Evolutionary conservation across 92 coral and sea anemone species (phyloP), one percentile per base, ranked within the genome.

Genomic region (Paragorgia papillata): DNA sequence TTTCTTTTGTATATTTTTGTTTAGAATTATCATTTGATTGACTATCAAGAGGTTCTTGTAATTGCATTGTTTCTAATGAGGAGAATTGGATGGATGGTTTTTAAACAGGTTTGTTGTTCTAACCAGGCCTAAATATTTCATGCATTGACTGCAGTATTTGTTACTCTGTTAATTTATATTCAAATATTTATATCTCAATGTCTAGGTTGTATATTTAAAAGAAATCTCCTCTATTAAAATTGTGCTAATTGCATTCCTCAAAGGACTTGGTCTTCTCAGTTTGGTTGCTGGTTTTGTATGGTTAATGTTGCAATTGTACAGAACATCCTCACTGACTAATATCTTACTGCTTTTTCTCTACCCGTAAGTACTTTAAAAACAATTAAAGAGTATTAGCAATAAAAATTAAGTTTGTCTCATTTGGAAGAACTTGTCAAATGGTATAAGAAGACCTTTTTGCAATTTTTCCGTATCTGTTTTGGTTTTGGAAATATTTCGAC

Each of bases 1-100:
- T n/a, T n/a, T n/a, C n/a, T n/a, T n/a, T n/a, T n/a, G n/a, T n/a
- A n/a, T 14, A 29, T 48, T 21, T 85, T 53, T 14, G 83, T 43
- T 43, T 73, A 95, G 99, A 95, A 95, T 82, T 73, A 91, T 66
- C 99, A 95, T 79, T 80, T 95, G 85, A 86, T 95, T 37, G 99
- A 95, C 53, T 78, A 84, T n/a, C 89, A 91, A 56, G 80, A 91
- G 50, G 89, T 91, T 17, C 56, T 86, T 76, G 88, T 95, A 22
- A 87, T 91, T 73, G 84, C 86, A 15, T 62, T 95, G 40, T 95
- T 91, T 82, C 79, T 95, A 76, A 87, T 89, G 73, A 63, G 99
- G 32, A 83, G 99, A 68, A 74, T 95, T 62, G 86, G 83, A 8
- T 95, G 99, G 99, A 85, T 84, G 34, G 82, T 89, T 26, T 66